Base-by-base conservation (phyloP, 1,140 invertebrate genomes). In the Drosophila quadrilineata region DNA sequence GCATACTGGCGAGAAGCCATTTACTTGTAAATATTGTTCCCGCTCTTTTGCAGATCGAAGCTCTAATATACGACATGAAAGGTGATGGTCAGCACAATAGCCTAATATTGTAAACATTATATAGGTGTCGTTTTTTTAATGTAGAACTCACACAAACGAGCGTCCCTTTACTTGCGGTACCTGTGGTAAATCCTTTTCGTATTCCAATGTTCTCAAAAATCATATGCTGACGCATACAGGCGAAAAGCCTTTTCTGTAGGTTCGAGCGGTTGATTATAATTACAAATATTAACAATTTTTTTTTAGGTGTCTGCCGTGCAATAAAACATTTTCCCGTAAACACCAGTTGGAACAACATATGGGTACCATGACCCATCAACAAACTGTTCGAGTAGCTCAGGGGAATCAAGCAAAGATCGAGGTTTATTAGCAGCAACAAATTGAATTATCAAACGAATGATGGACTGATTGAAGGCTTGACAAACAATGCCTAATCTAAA, bases 151-250 rank as follows among this genome's bases (percentile, higher is more conserved):
- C 88, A 95, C 94, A 3, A 96, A 96, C 0, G 94, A 95, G 71
- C 89, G 94, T 3, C 94, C 94, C 0, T 95, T 94, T 57, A 92
- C 93, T 48, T 95, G 94, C 57, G 91, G 91, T 0, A 92, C 92
- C 0, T 95, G 94, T 77, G 92, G 93, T 2, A 95, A 95, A 84
- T 92, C 94, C 0, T 95, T 95, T 80, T 94, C 93, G 28, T 92
- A 92, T 12, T 93, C 93, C 16, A 93, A 93, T 65, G 92, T 93
- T 48, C 87, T 93, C 5, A 91, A 93, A 10, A 90, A 93, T 48
- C 93, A 94, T 62, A 90, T 91, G 87, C 41, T 89, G n/a, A 89
- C 87, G 8, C 87, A 89, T 56, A 89, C 87, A n/a, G 87, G 87
- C 8, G 87, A 89, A 56, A 89, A 89, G 33, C 87, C 84, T 17